Evolutionary conservation across 2,113 vertebrate species (phyloP), one percentile per base, ranked within the genome.

Genomic region (Pelobates fuscus): DNA sequence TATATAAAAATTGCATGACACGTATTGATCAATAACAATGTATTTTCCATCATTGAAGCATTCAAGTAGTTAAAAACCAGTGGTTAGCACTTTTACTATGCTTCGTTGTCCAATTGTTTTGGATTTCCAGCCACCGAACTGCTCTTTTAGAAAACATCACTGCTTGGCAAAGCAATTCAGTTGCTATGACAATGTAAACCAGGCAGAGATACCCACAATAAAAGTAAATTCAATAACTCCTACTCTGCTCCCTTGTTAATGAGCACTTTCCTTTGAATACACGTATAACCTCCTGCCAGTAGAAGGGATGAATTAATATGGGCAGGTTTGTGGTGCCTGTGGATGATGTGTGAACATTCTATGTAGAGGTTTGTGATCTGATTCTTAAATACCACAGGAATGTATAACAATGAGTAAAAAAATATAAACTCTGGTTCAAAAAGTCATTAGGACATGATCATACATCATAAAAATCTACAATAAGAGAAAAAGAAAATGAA

Each of bases 161-260:
- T 59, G 15, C 58, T 76, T 76, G 72, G 63, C 72, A 76, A 21
- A 32, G 17, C 72, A 15, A 12, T 12, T 41, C 54, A 46, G 72
- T 76, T 76, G 54, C 72, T 24, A 76, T 76, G 64, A 54, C 18
- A 14, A 76, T 60, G 20, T 76, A 59, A 76, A 60, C 63, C 54
- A 76, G 66, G 72, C 63, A 46, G 54, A 37, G 29, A n/a, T 76
- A 32, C 72, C 72, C 72, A 76, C 30, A 67, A 29, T 76, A 44
- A n/a, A 27, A 57, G 52, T 18, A 10, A 46, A 67, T 60, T 67
- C 18, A 67, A 67, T 46, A 59, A 21, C 63, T 49, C 62, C 71
- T 37, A 67, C 72, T 76, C 64, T 20, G 59, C 59, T 29, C 23
- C 18, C 29, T 29, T 27, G 5, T 29, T 76, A 76, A 76, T 67